Base-by-base conservation (phyloP, 2,888 invertebrate genomes). In the Cenopis cana region DNA sequence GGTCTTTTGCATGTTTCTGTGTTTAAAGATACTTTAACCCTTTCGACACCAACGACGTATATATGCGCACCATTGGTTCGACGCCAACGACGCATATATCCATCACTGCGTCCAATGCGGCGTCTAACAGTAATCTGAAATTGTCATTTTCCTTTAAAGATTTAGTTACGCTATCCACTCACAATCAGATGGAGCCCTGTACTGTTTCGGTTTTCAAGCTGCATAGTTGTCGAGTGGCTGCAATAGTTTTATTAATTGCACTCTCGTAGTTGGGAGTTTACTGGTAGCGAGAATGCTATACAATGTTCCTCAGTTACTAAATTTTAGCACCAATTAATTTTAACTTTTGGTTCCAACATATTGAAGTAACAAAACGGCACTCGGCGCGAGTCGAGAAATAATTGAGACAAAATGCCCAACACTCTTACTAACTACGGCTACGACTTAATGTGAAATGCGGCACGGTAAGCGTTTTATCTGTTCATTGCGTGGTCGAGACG, bases 221-320 rank as follows among this genome's bases (percentile, higher is more conserved):
- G n/a, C 46, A 46, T 46, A 46, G 46, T 46, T 50, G 50, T 18
- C 18, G 20, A 59, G 20, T 59, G 41, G 41, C 10, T 10, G 24
- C 41, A 20, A 59, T 41, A 59, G 59, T 41, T 59, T 59, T 41
- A 59, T 59, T 59, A 59, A 59, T 59, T 41, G 20, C 41, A 14
- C 59, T 41, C 59, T 38, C 8, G 18, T 20, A 38, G 38, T 55
- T 9, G 14, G 59, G 59, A 59, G 41, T 59, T 59, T 24, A 46
- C 46, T 46, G 9, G 41, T 10, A 59, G 41, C 24, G 41, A 10
- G 41, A 20, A 8, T 6, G 18, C 38, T 14, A 8, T 14, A 38
- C 3, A 41, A 4, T 9, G 36, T 57, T 14, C 12, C 36, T n/a
- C 33, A 29, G 18, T 57, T 57, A 10, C 24, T n/a, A 59, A 20